These are phyloP conservation scores for Apteryx mantelli DNA, from an alignment of 2,113 vertebrate genomes.

Conservation along the genomic window DNA sequence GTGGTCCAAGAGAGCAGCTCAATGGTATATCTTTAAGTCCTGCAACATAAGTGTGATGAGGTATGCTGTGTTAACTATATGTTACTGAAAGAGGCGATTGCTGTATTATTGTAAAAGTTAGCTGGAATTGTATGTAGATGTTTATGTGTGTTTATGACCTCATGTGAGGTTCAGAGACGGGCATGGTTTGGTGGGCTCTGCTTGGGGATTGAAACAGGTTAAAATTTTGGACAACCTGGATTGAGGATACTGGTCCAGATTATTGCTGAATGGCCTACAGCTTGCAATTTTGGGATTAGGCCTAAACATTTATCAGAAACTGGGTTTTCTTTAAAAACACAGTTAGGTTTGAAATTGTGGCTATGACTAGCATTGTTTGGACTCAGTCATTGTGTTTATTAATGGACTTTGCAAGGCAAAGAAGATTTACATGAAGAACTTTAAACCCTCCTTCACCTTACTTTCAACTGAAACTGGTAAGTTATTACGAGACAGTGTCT, in stretches of 20 bases:
- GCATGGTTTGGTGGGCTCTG: neutral
- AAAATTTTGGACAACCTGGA: neutral
- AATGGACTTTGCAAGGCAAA: neutral
- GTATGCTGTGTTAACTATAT: neutral
- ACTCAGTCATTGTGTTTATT: neutral
- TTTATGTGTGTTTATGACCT: neutral
- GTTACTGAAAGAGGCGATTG: neutral
- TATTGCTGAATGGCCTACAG: neutral
- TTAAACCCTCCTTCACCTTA: neutral
- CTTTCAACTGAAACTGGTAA: neutral
- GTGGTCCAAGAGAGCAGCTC: neutral
- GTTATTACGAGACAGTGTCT: neutral
- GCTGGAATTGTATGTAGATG: accelerated
- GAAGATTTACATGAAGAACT: neutral
- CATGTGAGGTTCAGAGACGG: neutral
- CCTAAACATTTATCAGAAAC: neutral
- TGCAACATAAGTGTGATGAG: neutral
- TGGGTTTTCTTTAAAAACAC: neutral
- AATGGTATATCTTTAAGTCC: neutral
- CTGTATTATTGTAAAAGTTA: neutral
- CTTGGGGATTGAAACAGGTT: neutral
- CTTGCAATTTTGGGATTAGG: neutral
- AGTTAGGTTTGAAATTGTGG: neutral
- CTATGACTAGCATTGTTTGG: neutral
- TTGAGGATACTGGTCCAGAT: neutral